Base-by-base conservation (phyloP, 1,140 invertebrate genomes). In the Neodiprion pinetum region DNA sequence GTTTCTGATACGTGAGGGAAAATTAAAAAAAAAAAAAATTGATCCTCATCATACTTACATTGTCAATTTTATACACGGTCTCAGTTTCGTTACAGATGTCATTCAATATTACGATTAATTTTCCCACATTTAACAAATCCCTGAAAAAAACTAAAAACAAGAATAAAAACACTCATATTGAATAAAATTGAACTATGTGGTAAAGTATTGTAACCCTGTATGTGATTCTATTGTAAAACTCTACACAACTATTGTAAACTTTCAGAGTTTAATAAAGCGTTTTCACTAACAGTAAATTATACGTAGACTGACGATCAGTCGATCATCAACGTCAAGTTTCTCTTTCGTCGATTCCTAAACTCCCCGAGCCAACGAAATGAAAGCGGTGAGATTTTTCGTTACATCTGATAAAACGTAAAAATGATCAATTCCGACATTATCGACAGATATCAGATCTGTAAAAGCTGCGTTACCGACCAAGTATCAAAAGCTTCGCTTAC, bases 251-350 rank as follows among this genome's bases (percentile, higher is more conserved):
- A 84, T 84, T 84, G 80, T 83, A 83, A 40, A 82, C 81, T 83
- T 82, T 82, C 82, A 83, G 80, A 83, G 82, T 83, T 83, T 82
- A 82, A 83, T 83, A 82, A 83, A 81, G 81, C 80, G 81, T 83
- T 83, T 83, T 82, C 82, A 82, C 81, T 80, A 83, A 83, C 79
- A 82, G 48, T 49, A 61, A 61, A 40, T 40, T 40, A 40, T 40
- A 5, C 2, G 5, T 40, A 40, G 28, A 40, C 1, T 40, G 5
- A 40, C 28, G 5, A 40, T 40, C 28, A 40, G 28, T 40, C 28
- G 5, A 40, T 5, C 1, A 40, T 40, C 5, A 5, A 40, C 5
- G 9, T 61, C 9, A 12, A 9, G n/a, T 61, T 61, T 61, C 1
- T 4, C n/a, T 61, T 61, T 8, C 28, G 28, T 40, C 28, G 28